Base-by-base conservation (phyloP, 2,113 vertebrate genomes). In the Fulmarus glacialis region DNA sequence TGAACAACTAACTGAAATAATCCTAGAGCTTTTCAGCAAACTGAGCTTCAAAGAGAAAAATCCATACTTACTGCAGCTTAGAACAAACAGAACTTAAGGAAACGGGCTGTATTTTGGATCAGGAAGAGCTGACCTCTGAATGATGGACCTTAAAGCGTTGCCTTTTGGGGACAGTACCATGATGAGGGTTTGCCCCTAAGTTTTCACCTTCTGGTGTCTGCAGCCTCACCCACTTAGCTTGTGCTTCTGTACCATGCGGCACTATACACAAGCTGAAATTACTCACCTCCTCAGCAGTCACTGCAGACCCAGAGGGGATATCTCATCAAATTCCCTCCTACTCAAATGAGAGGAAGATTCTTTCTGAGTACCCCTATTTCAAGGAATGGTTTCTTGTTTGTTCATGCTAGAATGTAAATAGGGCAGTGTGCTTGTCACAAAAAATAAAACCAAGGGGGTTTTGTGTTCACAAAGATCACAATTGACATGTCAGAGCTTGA, bases 261-360 rank as follows among this genome's bases (percentile, higher is more conserved):
- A 6, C n/a, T 20, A 12, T 0, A 0, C 1, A 0, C 36, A 27
- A 9, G 27, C 68, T 66, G 43, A 13, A 14, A 6, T 4, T 1
- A 7, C 63, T 47, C 15, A 2, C 32, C 45, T 20, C 38, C 68
- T 29, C 34, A 4, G 8, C n/a, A 10, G 60, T 17, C 45, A 3
- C 12, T 9, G 59, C 42, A 72, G 66, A 8, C 66, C 92, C 58
- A 5, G 56, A 59, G 93, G 93, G 58, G 42, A 24, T 32, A 29
- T 68, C 84, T 75, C 43, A 26, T 85, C 78, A n/a, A 22, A 55
- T 87, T 52, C 87, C 42, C 60, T 91, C 64, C 50, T 24, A 6
- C 68, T 52, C 18, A 63, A 45, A 67, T 0, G 1, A 74, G 67
- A 64, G 53, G 72, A 67, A 72, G 70, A 87, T 53, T 75, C 59